Evolutionary conservation across 2,888 invertebrate genomes (phyloP).

Genomic region (Hirtodrosophila trivittata): DNA sequence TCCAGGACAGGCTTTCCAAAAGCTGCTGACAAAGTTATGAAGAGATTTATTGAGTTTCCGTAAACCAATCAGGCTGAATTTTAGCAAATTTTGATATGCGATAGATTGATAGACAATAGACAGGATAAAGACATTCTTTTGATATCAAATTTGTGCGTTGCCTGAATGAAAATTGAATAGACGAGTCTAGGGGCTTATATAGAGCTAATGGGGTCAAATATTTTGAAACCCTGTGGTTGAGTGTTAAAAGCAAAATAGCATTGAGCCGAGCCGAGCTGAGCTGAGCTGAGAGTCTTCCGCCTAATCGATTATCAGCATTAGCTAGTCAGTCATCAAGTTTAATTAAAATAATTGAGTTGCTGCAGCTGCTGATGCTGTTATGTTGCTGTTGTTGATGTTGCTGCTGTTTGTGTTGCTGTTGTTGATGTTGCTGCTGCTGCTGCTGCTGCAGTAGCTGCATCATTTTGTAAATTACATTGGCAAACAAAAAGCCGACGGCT

Average conservation of each 20-base stretch:
- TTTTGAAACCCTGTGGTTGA: no score
- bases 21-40: no score
- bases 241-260: not conserved
- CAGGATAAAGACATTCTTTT: no score
- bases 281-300: not conserved
- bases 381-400: not conserved
- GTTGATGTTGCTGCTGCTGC: slow-evolving; percentile 12
- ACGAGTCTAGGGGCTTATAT: no score
- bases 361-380: slow-evolving; percentile 28
- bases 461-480: slow-evolving; percentile 45
- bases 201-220: not conserved
- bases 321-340: slow-evolving; percentile 47
- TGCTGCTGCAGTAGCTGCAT: slow-evolving; percentile 25
- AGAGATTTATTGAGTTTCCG: no score
- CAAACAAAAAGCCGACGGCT: slow-evolving; percentile 23
- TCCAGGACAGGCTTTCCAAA: no score
- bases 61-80: no score
- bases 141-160: no score
- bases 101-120: no score
- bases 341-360: slow-evolving; percentile 59
- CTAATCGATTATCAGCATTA: slow-evolving; percentile 46
- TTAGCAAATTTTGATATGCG: no score
- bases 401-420: no score
- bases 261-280: not conserved
- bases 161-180: no score